These are phyloP conservation scores for Xylota sylvarum DNA, from an alignment of 2,888 invertebrate species.

Conservation along the genomic window DNA sequence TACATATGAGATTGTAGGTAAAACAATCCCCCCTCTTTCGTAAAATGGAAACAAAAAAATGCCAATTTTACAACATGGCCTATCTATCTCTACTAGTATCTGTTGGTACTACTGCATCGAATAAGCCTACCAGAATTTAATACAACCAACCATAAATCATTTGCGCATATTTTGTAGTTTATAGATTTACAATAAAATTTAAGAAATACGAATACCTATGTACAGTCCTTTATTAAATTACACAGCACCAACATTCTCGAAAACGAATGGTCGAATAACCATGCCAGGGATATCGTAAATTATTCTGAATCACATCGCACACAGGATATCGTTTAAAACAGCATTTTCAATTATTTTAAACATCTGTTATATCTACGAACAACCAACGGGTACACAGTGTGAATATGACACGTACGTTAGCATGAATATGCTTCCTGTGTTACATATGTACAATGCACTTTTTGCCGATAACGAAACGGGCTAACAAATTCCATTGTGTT, in stretches of 20 bases:
- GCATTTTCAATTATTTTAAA: conserved; percentile 37
- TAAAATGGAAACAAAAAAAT: too few species aligned
- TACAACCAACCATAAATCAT: neutral
- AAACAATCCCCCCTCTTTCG: too few species aligned
- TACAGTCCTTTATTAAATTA: neutral
- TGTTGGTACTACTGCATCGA: neutral
- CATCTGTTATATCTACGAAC: conserved; percentile 27
- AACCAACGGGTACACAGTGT: neutral
- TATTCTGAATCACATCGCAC: neutral
- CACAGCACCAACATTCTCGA: neutral
- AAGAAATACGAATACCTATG: neutral
- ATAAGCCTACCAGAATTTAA: neutral
- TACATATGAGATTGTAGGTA: too few species aligned
- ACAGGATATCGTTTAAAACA: conserved; percentile 29
- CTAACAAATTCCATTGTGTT: conserved; percentile 10
- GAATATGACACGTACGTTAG: neutral
- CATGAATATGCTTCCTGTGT: neutral
- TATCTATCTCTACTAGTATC: too few species aligned
- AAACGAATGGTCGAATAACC: neutral
- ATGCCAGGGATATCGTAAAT: neutral
- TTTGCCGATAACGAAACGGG: neutral
- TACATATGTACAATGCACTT: neutral
- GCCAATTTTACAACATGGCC: too few species aligned
- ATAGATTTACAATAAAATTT: neutral
- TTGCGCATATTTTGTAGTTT: neutral